These are phyloP conservation scores for Sinosuthora webbiana DNA, from an alignment of 2,113 vertebrate species.

Conservation along the genomic window DNA sequence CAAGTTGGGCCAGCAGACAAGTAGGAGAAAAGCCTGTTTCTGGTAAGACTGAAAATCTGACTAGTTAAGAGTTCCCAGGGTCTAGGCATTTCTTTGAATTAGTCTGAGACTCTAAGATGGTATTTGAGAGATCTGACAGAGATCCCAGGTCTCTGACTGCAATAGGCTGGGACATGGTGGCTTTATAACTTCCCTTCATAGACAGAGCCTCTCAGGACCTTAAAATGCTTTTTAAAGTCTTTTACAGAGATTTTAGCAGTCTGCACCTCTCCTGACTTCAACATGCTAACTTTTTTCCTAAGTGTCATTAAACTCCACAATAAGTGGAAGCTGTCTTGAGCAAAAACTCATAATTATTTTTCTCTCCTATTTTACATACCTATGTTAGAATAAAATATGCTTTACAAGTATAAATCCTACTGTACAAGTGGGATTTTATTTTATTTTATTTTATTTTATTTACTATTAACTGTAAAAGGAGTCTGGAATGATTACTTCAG, in stretches of 20 bases:
- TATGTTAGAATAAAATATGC: neutral
- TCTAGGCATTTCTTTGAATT: neutral
- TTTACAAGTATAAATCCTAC: neutral
- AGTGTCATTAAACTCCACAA: neutral
- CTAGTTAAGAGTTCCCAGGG: fast-evolving
- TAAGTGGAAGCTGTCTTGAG: neutral
- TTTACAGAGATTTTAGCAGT: neutral
- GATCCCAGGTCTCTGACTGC: neutral
- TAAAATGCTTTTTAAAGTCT: neutral
- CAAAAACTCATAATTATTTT: neutral
- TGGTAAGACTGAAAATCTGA: neutral
- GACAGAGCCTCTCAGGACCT: neutral
- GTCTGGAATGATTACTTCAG: neutral
- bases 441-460: neutral
- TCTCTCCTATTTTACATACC: neutral
- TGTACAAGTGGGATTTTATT: neutral
- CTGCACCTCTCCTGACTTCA: neutral
- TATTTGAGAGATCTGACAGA: neutral
- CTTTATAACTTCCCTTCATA: neutral
- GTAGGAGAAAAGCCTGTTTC: neutral
- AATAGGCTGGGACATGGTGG: fast-evolving
- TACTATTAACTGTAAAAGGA: neutral
- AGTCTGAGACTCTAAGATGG: neutral
- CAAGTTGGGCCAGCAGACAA: neutral
- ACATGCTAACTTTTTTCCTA: neutral